Evolutionary conservation across 2,888 invertebrate genomes (phyloP).

Genomic region (Chrysolina haemoptera): DNA sequence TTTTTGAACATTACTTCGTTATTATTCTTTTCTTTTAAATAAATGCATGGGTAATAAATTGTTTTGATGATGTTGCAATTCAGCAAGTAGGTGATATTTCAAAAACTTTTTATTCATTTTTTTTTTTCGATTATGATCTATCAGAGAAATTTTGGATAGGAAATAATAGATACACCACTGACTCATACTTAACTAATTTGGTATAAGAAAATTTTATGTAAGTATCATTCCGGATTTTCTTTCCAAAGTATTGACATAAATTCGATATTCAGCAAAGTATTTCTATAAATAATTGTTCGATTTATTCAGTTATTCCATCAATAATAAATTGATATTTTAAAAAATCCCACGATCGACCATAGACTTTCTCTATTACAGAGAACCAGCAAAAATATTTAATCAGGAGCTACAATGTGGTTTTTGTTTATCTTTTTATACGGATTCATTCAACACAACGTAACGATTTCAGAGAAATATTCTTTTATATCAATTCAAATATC

Average conservation of each 20-base stretch:
- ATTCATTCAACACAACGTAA: constrained; percentile 13
- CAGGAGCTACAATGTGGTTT: constrained; percentile 6
- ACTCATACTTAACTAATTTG: too few species aligned
- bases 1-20: too few species aligned
- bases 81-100: too few species aligned
- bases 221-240: not conserved
- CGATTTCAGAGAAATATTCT: constrained; percentile 20
- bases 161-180: too few species aligned
- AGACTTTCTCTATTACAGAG: not conserved
- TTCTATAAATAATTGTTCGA: not conserved
- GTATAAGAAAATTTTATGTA: too few species aligned
- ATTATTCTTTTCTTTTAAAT: too few species aligned
- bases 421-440: not conserved
- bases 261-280: not conserved
- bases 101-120: too few species aligned
- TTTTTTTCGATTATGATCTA: too few species aligned
- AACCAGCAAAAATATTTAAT: constrained; percentile 2
- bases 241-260: not conserved
- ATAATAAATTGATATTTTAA: not conserved
- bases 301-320: not conserved
- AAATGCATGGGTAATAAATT: too few species aligned
- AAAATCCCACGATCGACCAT: not conserved
- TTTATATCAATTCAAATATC: constrained; percentile 25
- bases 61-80: too few species aligned
- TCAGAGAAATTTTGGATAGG: too few species aligned